Evolutionary conservation across 2,888 invertebrate species (phyloP).

Genomic region (Argyra leucocephala): DNA sequence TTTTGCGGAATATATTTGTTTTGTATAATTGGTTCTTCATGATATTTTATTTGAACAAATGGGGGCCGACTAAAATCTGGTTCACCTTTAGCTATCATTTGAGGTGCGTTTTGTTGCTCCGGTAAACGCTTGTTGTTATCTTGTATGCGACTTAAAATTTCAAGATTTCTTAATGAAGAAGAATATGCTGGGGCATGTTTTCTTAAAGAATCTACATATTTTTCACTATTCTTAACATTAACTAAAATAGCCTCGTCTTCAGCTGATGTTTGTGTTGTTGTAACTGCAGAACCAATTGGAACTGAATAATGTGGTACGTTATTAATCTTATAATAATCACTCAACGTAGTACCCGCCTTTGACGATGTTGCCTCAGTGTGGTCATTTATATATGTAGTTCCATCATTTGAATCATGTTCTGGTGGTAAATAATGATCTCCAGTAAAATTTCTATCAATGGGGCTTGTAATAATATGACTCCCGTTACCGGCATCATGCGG

Average conservation of each 20-base stretch:
- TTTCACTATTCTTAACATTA: slow-evolving; percentile 24
- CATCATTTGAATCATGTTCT: too few species aligned
- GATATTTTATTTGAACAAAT: slow-evolving; percentile 23
- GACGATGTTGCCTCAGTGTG: too few species aligned
- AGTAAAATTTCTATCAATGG: too few species aligned
- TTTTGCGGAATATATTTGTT: slow-evolving; percentile 10
- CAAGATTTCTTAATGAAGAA: slow-evolving; percentile 13
- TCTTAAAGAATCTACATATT: slow-evolving; percentile 14
- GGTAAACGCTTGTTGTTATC: slow-evolving; percentile 14
- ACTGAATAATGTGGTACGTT: background rate
- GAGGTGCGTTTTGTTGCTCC: slow-evolving; percentile 28
- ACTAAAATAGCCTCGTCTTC: slow-evolving; percentile 24
- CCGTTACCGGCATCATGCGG: background rate
- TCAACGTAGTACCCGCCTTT: too few species aligned
- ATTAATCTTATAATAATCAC: background rate
- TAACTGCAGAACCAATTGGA: background rate
- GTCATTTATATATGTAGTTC: too few species aligned
- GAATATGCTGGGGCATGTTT: slow-evolving; percentile 18
- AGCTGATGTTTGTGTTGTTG: background rate
- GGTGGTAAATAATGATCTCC: too few species aligned
- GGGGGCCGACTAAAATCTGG: slow-evolving; percentile 29
- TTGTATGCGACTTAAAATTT: background rate
- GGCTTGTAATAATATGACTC: too few species aligned
- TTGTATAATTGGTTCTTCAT: slow-evolving; percentile 22
- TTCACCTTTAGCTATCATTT: slow-evolving; percentile 33